Percentiles rank a stretch among this genome's conserved stretches.
Conservation (phyloP, 2,888 invertebrate species). For the Dinocampus coccinellae region DNA sequence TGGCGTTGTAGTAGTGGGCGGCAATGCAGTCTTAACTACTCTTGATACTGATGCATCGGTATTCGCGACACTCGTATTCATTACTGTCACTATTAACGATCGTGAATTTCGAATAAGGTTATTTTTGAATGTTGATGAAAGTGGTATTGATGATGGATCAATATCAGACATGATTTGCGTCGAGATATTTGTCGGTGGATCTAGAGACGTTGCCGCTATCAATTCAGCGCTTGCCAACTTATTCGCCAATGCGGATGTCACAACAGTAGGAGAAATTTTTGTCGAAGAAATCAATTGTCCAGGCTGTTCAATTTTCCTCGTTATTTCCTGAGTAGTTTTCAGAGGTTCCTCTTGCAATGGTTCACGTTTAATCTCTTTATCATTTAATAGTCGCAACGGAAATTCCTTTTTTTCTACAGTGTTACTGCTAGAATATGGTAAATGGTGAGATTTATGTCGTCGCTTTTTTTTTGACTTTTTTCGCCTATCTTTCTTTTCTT, state of each 20-base stretch:
- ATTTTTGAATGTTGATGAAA: background rate
- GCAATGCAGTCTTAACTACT: background rate
- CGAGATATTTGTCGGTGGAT: background rate
- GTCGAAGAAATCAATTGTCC: constrained; percentile 2
- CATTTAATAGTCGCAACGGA: constrained; percentile 48
- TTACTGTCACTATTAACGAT: background rate
- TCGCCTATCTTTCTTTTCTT: constrained; percentile 43
- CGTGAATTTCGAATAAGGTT: background rate
- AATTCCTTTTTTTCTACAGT: constrained; percentile 13
- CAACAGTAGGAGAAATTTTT: background rate
- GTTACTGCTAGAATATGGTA: constrained; percentile 18
- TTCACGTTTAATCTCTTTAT: constrained; percentile 57
- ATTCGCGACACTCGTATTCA: background rate
- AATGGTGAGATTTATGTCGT: constrained; percentile 29
- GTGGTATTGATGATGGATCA: background rate
- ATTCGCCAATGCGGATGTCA: background rate
- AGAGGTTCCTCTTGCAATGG: constrained; percentile 36
- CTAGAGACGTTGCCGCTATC: background rate
- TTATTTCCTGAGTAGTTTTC: background rate
- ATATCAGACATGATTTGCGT: background rate
- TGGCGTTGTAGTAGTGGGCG: background rate
- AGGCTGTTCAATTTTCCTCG: background rate
- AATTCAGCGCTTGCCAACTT: background rate
- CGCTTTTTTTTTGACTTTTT: constrained; percentile 48
- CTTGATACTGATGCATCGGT: background rate